Evolutionary conservation across 23 tunicate genomes (phyloP).

Genomic region (Aplidium turbinatum): DNA sequence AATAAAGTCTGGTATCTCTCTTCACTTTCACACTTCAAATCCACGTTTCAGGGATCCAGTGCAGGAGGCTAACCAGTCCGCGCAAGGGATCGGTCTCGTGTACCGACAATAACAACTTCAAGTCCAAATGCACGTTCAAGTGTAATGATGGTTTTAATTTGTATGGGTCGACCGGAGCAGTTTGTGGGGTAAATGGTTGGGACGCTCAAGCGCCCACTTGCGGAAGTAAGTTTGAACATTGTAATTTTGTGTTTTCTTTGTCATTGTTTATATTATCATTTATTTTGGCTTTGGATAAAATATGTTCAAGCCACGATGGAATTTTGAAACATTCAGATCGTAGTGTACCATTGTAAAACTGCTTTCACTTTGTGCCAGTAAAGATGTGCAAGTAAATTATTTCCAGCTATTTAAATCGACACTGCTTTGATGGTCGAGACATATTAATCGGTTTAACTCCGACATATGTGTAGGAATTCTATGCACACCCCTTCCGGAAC

Average conservation of each 20-base stretch:
- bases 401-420: too few species aligned
- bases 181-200: constrained; percentile 70
- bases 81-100: constrained; percentile 43
- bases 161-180: constrained; percentile 59
- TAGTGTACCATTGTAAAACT: background rate
- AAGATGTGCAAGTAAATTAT: too few species aligned
- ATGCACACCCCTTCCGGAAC: too few species aligned
- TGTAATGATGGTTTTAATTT: constrained; percentile 69
- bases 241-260: too few species aligned
- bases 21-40: background rate
- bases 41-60: constrained; percentile 41
- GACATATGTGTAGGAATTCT: too few species aligned
- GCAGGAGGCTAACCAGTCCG: constrained; percentile 34
- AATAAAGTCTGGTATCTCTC: background rate
- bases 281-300: too few species aligned
- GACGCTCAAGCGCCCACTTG: constrained; percentile 70
- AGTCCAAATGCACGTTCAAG: constrained; percentile 60
- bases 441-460: too few species aligned
- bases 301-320: background rate
- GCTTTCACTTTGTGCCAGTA: background rate
- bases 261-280: too few species aligned
- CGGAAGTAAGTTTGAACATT: constrained; percentile 76
- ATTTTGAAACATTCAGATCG: too few species aligned
- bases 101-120: constrained; percentile 46
- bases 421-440: too few species aligned